Conservation (phyloP, 2,888 invertebrate species). For the Mesorhabditis belari region DNA sequence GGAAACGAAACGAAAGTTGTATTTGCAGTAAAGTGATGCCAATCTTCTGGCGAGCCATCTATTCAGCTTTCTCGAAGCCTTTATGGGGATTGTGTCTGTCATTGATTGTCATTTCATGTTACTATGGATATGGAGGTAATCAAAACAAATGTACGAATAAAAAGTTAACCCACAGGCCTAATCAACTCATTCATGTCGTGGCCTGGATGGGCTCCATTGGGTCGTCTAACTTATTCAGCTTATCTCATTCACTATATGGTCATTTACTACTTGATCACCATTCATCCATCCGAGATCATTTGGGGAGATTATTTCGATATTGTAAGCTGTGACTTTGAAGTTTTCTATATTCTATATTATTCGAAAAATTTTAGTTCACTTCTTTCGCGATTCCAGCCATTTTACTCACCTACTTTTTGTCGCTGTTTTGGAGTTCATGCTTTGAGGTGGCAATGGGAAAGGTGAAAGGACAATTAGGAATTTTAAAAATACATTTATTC, state of each 20-base stretch:
- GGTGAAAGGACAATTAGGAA: no score
- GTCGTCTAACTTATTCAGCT: constrained; percentile 82
- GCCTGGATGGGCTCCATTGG: constrained; percentile 66
- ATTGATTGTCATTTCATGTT: constrained; percentile 22
- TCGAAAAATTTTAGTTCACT: neutral
- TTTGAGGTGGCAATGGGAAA: neutral
- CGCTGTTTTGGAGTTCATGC: neutral
- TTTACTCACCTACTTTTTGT: neutral
- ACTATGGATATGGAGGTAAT: constrained; percentile 21
- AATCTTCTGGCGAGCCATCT: constrained; percentile 7
- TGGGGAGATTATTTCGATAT: neutral
- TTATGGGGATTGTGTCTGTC: constrained; percentile 11
- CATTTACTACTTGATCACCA: constrained; percentile 16
- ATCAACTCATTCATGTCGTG: constrained; percentile 35
- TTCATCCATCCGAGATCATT: constrained; percentile 6
- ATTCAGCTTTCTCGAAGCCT: constrained; percentile 13
- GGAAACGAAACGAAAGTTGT: neutral
- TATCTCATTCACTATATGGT: constrained; percentile 62
- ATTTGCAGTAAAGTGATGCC: constrained; percentile 1
- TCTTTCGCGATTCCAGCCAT: neutral
- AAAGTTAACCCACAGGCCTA: constrained; percentile 12
- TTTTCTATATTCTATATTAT: no score
- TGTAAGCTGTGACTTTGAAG: neutral
- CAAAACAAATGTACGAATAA: neutral
- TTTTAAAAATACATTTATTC: no score